phyloP scores from a whole-genome alignment of 2,888 invertebrate species.

The Bellardia bayeri region DNA sequence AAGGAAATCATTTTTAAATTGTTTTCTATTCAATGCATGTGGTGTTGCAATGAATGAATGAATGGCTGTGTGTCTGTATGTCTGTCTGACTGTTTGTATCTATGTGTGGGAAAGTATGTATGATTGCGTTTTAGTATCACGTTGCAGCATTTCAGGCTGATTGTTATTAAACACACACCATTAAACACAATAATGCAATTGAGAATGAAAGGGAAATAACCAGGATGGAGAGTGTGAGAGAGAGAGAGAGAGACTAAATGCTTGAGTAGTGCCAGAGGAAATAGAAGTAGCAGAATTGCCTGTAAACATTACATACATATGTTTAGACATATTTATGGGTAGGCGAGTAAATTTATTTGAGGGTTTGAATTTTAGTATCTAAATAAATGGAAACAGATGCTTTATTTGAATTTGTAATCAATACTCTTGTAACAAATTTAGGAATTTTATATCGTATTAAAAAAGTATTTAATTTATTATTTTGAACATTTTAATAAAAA shows the following conservation, averaged over 20 bases:
- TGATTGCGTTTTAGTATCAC: background rate
- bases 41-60: too few species aligned
- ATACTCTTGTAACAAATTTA: background rate
- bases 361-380: background rate
- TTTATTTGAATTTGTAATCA: slow-evolving; percentile 20
- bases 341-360: background rate
- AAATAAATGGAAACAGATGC: slow-evolving; percentile 42
- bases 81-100: too few species aligned
- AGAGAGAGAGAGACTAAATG: background rate
- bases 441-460: too few species aligned
- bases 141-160: slow-evolving; percentile 47
- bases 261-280: slow-evolving; percentile 1
- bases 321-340: background rate
- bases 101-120: background rate
- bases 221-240: background rate
- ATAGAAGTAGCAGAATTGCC: background rate
- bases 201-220: slow-evolving; percentile 1
- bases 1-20: too few species aligned
- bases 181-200: slow-evolving; percentile 49
- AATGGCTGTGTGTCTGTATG: too few species aligned
- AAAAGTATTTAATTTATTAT: too few species aligned
- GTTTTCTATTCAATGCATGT: too few species aligned
- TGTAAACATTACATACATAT: slow-evolving; percentile 21
- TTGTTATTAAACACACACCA: slow-evolving; percentile 58
- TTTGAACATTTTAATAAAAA: too few species aligned